Base-by-base conservation (phyloP, 2,888 invertebrate species). In the Dolichomitus sp. region DNA sequence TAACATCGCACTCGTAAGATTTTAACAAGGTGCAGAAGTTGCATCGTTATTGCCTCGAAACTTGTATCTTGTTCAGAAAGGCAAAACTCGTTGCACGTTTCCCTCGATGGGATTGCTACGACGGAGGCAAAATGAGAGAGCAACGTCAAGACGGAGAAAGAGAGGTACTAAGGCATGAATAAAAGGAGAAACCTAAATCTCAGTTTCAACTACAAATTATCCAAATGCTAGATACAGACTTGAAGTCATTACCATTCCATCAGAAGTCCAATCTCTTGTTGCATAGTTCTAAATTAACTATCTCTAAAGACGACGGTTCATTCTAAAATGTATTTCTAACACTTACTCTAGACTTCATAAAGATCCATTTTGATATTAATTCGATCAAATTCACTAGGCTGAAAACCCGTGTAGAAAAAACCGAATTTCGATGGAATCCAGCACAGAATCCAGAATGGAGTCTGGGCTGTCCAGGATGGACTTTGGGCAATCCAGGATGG, bases 191-290 rank as follows among this genome's bases (percentile, higher is more conserved):
- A 33, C 40, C 14, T 42, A 42, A 23, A 42, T 37, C 19, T 17
- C 23, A 17, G 30, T 61, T 59, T 33, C 45, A 48, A 61, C 42
- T 17, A 45, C 72, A 45, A 59, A 33, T 33, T 50, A 61, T 50
- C 19, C 50, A 19, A 59, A 73, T 19, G 11, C 7, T 14, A 7
- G 57, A 45, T 45, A 23, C 33, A 23, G 12, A 19, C 6, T 50
- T 33, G 45, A 61, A 48, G 48, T 48, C 48, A 61, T 73, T 59
- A 59, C 23, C 72, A 59, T 33, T 61, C 19, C 19, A 50, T 61
- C 72, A 72, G 19, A 33, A 61, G 59, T 17, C 9, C 59, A 72
- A 54, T 48, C 59, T 37, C 23, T 23, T 19, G 19, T 61, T 17
- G 23, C 30, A 19, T 37, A 7, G 4, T 61, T 17, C 17, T 37